phyloP scores from a whole-genome alignment of 2,888 invertebrate species.

The Nysson spinosus region DNA sequence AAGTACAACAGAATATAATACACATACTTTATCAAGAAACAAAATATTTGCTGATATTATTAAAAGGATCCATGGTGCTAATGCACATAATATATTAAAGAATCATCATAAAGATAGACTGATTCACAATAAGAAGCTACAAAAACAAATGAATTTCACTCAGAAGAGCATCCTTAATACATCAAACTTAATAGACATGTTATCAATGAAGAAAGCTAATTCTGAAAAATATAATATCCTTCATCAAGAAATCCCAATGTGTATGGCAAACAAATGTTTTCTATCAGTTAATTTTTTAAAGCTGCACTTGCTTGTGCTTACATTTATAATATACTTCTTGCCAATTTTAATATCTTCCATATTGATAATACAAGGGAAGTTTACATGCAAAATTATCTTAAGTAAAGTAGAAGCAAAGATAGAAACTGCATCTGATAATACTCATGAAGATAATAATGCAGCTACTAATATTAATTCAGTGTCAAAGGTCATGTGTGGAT shows the following conservation, averaged over 20 bases:
- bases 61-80: constrained; percentile 58
- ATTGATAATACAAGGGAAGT: constrained; percentile 38
- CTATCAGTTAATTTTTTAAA: constrained; percentile 65
- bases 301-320: constrained; percentile 64
- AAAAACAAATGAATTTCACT: constrained; percentile 5
- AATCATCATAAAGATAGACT: constrained; percentile 16
- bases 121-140: constrained; percentile 4
- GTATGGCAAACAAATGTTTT: constrained; percentile 58
- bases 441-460: neutral
- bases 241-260: constrained; percentile 8
- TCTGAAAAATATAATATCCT: constrained; percentile 9
- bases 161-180: constrained; percentile 11
- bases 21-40: constrained; percentile 32
- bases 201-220: neutral
- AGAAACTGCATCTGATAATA: neutral
- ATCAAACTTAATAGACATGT: constrained; percentile 1
- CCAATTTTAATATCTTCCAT: constrained; percentile 60
- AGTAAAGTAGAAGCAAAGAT: constrained; percentile 19
- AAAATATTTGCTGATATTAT: constrained; percentile 64
- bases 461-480: too few relatives aligned
- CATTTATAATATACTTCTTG: constrained; percentile 66
- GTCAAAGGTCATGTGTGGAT: too few relatives aligned
- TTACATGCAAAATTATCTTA: constrained; percentile 32
- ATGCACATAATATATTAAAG: constrained; percentile 23
- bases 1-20: neutral